Conservation (phyloP, 2,113 vertebrate genomes). For the Xiphophorus maculatus region DNA sequence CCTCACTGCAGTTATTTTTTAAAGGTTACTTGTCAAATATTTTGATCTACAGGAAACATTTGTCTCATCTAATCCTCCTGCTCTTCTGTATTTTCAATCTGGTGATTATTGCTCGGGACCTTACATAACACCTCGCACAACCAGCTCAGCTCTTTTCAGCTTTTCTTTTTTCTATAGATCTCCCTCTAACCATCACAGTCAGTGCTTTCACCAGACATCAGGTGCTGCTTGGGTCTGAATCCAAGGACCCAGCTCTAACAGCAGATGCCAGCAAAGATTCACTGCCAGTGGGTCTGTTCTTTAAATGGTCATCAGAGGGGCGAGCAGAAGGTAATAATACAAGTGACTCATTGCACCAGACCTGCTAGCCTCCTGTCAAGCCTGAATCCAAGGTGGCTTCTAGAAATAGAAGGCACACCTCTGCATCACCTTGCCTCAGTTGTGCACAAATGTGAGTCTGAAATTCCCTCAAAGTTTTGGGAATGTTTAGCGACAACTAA, state of each 20-base stretch:
- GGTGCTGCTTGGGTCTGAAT: constrained; percentile 18
- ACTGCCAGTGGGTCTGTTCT: constrained; percentile 37
- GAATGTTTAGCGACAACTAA: not conserved
- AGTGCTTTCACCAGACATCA: constrained; percentile 26
- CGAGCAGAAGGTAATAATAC: constrained; percentile 32
- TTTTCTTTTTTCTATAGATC: not conserved
- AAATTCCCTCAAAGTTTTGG: not conserved
- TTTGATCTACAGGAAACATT: not conserved
- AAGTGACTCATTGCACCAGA: constrained; percentile 27
- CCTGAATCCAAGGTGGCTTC: constrained; percentile 36
- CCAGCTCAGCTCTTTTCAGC: not conserved
- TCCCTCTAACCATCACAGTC: not conserved
- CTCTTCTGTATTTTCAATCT: not conserved
- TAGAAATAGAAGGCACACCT: constrained; percentile 44
- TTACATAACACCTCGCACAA: not conserved
- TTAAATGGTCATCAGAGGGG: constrained; percentile 52
- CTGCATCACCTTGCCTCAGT: constrained; percentile 19
- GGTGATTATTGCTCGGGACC: too few species aligned
- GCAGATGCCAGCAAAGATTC: constrained; percentile 42
- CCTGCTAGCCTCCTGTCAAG: constrained; percentile 18
- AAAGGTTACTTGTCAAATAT: not conserved
- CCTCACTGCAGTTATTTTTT: too few species aligned
- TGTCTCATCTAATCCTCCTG: not conserved
- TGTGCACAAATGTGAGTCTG: constrained; percentile 1
- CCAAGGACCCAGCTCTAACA: constrained; percentile 6